Evolutionary conservation across 2,113 vertebrate species (phyloP), one percentile per base, ranked within the genome.

Genomic region (Scortum barcoo): DNA sequence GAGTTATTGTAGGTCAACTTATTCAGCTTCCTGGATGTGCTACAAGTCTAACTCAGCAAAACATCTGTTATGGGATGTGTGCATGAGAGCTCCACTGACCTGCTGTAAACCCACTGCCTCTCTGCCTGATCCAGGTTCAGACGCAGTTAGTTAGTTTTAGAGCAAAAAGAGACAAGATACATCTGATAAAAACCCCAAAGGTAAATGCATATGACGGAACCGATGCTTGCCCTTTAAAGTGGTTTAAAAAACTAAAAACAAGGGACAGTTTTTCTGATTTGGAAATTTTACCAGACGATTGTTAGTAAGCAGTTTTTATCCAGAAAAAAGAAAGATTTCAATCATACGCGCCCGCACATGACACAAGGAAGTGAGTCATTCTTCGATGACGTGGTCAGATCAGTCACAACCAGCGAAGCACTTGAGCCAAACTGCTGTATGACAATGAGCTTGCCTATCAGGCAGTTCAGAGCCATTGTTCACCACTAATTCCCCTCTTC

Each of bases 401-500:
- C 58, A 46, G 56, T 62, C 22, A 30, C 24, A 53, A 80, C 71
- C 84, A 81, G 63, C 77, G 74, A 80, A 84, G 68, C 44, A 83
- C 72, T 76, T 81, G 57, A 86, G 38, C 76, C 48, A 87, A 74
- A 77, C 66, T 28, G 28, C 69, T 53, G 63, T 67, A 9, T 13
- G 67, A 90, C 92, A 93, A 93, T 87, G 50, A 84, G 75, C 78
- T 69, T 92, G 93, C 90, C 85, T 76, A 79, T 85, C 84, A 62
- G 72, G 91, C 94, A 88, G 86, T 89, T 86, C 86, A 44, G 22
- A 57, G 51, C 85, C 56, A 77, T 94, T 94, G 93, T 94, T 86
- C 71, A 17, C 58, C 46, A 68, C 87, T 93, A 90, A 93, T 81
- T 90, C 92, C 88, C 76, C 80, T 80, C 75, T 7, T 17, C 54